Conservation (phyloP, 2,888 invertebrate genomes). For the Coleophora flavipennella region DNA sequence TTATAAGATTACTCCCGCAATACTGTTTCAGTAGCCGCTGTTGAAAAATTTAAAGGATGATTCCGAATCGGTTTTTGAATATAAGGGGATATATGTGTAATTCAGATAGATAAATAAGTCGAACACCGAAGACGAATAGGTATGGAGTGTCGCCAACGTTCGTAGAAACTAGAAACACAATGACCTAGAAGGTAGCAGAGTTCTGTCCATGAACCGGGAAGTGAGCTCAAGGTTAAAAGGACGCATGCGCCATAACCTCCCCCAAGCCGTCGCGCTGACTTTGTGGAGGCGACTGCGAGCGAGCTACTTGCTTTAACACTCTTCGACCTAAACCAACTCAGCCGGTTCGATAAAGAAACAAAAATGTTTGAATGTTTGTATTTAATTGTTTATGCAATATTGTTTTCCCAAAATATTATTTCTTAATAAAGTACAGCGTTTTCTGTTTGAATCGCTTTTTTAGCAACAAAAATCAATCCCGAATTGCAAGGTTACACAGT, state of each 20-base stretch:
- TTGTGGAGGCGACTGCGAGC: slow-evolving; percentile 22
- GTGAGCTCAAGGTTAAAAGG: slow-evolving; percentile 48
- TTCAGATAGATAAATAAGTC: too few relatives aligned
- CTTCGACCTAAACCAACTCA: too few relatives aligned
- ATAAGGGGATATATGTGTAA: too few relatives aligned
- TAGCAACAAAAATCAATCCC: neutral
- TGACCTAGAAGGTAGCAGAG: slow-evolving; percentile 55
- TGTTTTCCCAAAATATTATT: neutral
- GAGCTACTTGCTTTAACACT: too few relatives aligned
- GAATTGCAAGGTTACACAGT: slow-evolving; percentile 5
- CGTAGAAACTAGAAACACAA: slow-evolving; percentile 28
- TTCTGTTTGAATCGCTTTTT: neutral
- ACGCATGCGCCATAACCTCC: slow-evolving; percentile 42
- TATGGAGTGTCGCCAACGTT: too few relatives aligned
- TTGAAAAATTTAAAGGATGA: too few relatives aligned
- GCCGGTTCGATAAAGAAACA: too few relatives aligned
- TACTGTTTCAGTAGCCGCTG: too few relatives aligned
- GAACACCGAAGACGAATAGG: too few relatives aligned
- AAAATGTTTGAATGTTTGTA: too few relatives aligned
- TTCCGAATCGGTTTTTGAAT: too few relatives aligned
- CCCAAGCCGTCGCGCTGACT: slow-evolving; percentile 24
- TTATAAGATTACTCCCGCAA: too few relatives aligned
- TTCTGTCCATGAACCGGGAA: slow-evolving; percentile 65
- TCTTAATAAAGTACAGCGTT: neutral
- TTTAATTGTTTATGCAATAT: neutral